These are phyloP conservation scores for Phoxinus phoxinus DNA, from an alignment of 2,113 vertebrate genomes.

Conservation along the genomic window DNA sequence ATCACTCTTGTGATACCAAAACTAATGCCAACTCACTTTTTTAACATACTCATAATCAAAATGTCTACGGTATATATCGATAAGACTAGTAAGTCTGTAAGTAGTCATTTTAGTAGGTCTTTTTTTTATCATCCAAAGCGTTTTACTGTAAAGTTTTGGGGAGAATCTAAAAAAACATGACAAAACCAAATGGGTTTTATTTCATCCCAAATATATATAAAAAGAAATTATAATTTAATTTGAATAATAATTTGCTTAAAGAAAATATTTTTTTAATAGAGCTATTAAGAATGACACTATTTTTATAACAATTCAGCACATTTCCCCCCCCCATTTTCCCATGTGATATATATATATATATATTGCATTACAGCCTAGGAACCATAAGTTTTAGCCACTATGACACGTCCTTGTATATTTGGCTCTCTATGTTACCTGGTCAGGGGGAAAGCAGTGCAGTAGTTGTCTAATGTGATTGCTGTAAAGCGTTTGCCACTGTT, in stretches of 20 bases:
- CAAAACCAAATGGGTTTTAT: not conserved
- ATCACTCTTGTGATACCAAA: not conserved
- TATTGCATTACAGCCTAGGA: too few relatives aligned
- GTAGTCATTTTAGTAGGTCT: not conserved
- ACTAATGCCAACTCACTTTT: not conserved
- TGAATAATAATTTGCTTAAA: not conserved
- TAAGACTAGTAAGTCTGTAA: not conserved
- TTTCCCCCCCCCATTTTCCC: too few relatives aligned
- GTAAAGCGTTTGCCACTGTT: slow-evolving; percentile 79
- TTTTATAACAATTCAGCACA: too few relatives aligned
- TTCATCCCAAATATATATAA: not conserved
- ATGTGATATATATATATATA: too few relatives aligned
- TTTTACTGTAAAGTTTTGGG: not conserved
- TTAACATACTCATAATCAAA: too few relatives aligned
- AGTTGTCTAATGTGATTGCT: slow-evolving; percentile 76
- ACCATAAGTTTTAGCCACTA: too few relatives aligned
- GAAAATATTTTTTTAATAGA: too few relatives aligned
- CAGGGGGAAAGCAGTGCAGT: slow-evolving; percentile 73
- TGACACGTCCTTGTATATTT: too few relatives aligned
- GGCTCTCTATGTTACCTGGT: slow-evolving; percentile 67
- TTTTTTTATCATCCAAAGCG: not conserved
- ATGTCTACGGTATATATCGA: not conserved
- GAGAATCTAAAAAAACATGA: not conserved
- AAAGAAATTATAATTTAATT: not conserved
- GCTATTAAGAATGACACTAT: too few relatives aligned